Percentiles rank a stretch among this genome's conserved stretches.
Conservation (phyloP, 2,797 vertebrate genomes). For the Pogoniulus pusillus region DNA sequence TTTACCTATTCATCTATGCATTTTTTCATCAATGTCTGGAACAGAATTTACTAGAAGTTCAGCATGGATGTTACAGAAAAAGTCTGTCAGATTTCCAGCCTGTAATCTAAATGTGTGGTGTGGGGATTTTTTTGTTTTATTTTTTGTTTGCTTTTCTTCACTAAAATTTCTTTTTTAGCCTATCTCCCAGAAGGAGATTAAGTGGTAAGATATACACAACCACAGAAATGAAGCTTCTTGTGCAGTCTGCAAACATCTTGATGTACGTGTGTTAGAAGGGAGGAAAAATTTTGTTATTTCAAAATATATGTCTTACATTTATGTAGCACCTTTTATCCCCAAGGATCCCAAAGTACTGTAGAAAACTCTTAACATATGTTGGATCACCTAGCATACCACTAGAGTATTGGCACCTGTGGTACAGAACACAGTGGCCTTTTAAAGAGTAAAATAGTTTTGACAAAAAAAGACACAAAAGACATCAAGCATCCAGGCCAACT, state of each 20-base stretch:
- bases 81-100: slow-evolving; percentile 18
- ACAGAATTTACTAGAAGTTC: neutral
- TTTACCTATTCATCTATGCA: neutral
- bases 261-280: neutral
- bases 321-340: neutral
- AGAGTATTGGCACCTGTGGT: neutral
- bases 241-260: neutral
- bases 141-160: neutral
- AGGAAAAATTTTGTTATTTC: neutral
- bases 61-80: neutral
- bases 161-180: neutral
- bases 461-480: neutral
- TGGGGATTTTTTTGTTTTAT: neutral
- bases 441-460: neutral
- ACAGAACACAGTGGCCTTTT: neutral
- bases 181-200: neutral
- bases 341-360: neutral
- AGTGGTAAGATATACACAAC: neutral
- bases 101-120: neutral
- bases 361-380: neutral
- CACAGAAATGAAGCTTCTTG: neutral
- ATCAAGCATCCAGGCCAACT: neutral
- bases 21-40: neutral
- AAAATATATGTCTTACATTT: neutral
- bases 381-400: neutral